A percentile compares a stretch with the other conserved stretches of the same genome.
These are phyloP conservation scores for Bugula neritina DNA, from an alignment of 2,888 invertebrate genomes.

Conservation along the genomic window DNA sequence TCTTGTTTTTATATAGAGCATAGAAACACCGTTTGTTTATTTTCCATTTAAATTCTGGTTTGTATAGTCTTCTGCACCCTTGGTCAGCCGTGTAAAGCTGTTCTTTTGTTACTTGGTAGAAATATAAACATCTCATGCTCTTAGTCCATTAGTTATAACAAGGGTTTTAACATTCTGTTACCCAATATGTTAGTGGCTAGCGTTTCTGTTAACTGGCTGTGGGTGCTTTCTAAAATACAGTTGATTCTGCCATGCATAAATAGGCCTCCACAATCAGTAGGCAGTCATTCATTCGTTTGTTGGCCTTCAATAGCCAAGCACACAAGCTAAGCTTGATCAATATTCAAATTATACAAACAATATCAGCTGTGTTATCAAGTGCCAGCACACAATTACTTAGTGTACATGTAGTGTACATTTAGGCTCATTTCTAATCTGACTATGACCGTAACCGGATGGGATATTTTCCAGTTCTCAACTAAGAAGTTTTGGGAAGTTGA, in stretches of 20 bases:
- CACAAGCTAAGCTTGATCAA: conserved; percentile 25
- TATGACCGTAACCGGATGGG: background rate
- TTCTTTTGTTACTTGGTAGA: too few species aligned
- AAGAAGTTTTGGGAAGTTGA: conserved; percentile 25
- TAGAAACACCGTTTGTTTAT: too few species aligned
- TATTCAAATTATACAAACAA: conserved; percentile 26
- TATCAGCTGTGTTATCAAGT: conserved; percentile 23
- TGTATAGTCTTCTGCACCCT: too few species aligned
- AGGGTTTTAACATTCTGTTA: too few species aligned
- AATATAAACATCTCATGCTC: too few species aligned
- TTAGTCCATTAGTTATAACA: too few species aligned
- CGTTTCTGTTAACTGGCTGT: too few species aligned
- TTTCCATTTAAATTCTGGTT: too few species aligned
- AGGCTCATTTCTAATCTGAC: background rate
- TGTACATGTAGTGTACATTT: background rate
- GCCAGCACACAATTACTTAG: conserved; percentile 1
- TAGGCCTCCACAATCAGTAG: background rate
- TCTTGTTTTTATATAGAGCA: too few species aligned
- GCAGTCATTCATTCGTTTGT: conserved; percentile 2
- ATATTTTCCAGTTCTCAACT: conserved; percentile 16
- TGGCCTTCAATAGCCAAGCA: background rate
- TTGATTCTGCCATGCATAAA: background rate
- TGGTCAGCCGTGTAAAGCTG: too few species aligned
- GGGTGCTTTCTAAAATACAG: background rate
- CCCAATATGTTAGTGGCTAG: too few species aligned